Conservation (phyloP, 1,140 invertebrate species). For the Ooceraea biroi region DNA sequence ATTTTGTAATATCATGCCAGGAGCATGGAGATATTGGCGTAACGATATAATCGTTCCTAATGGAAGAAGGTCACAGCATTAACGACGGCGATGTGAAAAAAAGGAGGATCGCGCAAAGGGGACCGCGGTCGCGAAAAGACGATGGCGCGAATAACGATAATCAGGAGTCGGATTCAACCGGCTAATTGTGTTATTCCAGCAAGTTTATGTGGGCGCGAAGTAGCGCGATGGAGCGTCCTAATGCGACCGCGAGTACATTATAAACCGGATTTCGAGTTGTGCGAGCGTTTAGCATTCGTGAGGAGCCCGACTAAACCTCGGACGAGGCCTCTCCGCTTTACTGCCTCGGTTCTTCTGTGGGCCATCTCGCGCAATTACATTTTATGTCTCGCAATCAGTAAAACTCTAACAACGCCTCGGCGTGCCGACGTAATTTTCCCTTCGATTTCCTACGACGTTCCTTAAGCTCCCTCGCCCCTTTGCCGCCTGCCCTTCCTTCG, state of each 20-base stretch:
- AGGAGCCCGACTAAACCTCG: slow-evolving; percentile 32
- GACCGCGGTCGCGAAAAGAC: neutral
- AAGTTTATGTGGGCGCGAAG: slow-evolving; percentile 31
- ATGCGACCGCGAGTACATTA: slow-evolving; percentile 30
- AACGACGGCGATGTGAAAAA: slow-evolving; percentile 48
- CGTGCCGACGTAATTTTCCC: slow-evolving; percentile 66
- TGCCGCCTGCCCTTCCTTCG: neutral
- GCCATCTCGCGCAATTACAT: slow-evolving; percentile 65
- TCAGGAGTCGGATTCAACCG: slow-evolving; percentile 30
- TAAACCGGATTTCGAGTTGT: slow-evolving; percentile 52
- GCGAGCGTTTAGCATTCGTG: slow-evolving; percentile 23
- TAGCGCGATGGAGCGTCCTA: slow-evolving; percentile 43
- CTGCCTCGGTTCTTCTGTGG: slow-evolving; percentile 11
- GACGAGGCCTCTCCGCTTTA: neutral
- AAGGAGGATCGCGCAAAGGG: slow-evolving; percentile 35
- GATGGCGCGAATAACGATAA: slow-evolving; percentile 55
- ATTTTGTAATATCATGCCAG: slow-evolving; percentile 67
- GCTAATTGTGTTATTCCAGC: slow-evolving; percentile 61
- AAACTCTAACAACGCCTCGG: slow-evolving; percentile 61
- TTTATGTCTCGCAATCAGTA: slow-evolving; percentile 67
- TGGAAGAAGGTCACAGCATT: slow-evolving; percentile 54
- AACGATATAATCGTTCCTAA: slow-evolving; percentile 73
- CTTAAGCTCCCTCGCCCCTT: neutral
- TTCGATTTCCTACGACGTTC: slow-evolving; percentile 61
- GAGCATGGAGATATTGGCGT: slow-evolving; percentile 54